Evolutionary conservation across 2,888 invertebrate genomes (phyloP), one percentile per base, ranked within the genome.

Genomic region (Mimumesa dahlbomi): DNA sequence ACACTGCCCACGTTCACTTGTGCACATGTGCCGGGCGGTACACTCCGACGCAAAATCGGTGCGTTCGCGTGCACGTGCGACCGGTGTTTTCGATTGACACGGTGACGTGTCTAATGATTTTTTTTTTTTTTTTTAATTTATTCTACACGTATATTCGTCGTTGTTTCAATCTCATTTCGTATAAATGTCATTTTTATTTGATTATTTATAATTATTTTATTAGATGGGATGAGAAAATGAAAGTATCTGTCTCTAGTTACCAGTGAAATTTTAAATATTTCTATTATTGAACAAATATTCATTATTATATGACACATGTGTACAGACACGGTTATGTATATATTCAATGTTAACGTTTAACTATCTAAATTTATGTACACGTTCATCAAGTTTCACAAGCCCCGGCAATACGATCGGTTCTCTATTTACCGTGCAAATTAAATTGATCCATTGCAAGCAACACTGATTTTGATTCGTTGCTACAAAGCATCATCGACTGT

Each of bases 61-160:
- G 9, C 34, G n/a, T 34, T 7, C 19, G 53, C 54, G 19, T 43
- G 53, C 74, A 74, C 74, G 75, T 70, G 75, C 63, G 42, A 31
- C 45, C 53, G n/a, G 29, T 6, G 9, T 29, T 29, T 29, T 9
- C 29, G 29, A 9, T 29, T 29, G 9, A 29, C 29, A 1, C 7
- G 29, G 6, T 29, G 9, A 29, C 29, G 6, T n/a, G n/a, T n/a
- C n/a, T n/a, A n/a, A n/a, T n/a, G n/a, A n/a, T n/a, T n/a, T n/a
- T n/a, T 2, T 29, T 29, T 9, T 25, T 25, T 25, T 25, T 25
- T 3, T 25, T 7, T 3, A 25, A 7, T 25, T 25, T 3, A 29
- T 2, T 6, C 1, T 29, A 2, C 6, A 9, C 9, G 29, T 1
- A 29, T 2, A 29, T 29, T 29, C 2, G 29, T 7, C 7, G 6